Conservation (phyloP, 2,888 invertebrate genomes). For the Hipparchia sbordonii region DNA sequence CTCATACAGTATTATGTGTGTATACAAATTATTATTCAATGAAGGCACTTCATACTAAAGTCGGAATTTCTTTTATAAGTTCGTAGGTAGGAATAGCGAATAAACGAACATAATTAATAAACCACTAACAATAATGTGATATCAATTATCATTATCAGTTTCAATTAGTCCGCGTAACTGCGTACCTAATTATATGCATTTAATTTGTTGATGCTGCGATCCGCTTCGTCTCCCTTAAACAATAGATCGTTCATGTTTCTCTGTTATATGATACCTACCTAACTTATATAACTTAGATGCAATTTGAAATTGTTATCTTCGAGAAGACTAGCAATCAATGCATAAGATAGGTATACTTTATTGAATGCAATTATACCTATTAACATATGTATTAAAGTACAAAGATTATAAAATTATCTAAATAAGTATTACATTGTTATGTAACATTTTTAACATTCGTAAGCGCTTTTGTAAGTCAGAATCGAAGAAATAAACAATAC, state of each 20-base stretch:
- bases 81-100: neutral
- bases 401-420: neutral
- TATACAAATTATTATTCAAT: neutral
- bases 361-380: neutral
- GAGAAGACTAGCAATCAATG: neutral
- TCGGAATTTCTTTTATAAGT: neutral
- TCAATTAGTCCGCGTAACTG: neutral
- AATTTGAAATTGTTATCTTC: slow-evolving; percentile 4
- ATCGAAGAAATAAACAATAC: no score
- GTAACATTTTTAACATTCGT: no score
- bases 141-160: neutral
- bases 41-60: neutral
- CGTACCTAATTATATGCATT: neutral
- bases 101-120: neutral
- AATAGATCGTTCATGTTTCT: slow-evolving; percentile 41
- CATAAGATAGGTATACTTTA: neutral
- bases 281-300: slow-evolving; percentile 5
- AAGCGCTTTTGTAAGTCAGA: no score
- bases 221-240: slow-evolving; percentile 44
- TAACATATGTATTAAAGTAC: no score
- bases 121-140: neutral
- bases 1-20: neutral
- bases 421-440: no score
- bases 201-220: slow-evolving; percentile 32
- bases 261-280: neutral